Conservation (phyloP, 2,888 invertebrate species). For the Trilocha varians region DNA sequence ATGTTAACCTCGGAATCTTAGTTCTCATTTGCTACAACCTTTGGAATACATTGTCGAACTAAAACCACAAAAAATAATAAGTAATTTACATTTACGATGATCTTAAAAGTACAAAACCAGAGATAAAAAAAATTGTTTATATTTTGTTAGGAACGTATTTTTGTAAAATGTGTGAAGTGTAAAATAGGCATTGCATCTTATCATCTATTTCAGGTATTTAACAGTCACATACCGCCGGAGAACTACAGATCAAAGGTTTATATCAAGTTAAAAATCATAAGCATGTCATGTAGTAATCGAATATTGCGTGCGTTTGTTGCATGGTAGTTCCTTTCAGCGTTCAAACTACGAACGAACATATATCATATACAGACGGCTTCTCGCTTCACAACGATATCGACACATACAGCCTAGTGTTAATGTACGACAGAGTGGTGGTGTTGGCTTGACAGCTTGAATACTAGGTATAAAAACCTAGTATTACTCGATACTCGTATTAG, state of each 20-base stretch:
- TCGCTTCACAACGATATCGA: not conserved
- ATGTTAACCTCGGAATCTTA: no score
- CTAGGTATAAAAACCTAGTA: no score
- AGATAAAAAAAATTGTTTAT: no score
- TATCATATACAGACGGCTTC: not conserved
- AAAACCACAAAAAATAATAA: no score
- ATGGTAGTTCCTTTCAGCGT: slow-evolving; percentile 41
- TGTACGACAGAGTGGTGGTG: not conserved
- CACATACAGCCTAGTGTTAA: no score
- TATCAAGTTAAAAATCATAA: slow-evolving; percentile 72
- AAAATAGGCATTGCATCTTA: slow-evolving; percentile 61
- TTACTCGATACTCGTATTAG: not conserved
- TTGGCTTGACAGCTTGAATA: not conserved
- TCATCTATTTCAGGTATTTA: slow-evolving; percentile 88
- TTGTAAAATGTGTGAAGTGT: slow-evolving; percentile 27
- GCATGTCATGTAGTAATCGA: slow-evolving; percentile 60
- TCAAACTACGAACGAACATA: not conserved
- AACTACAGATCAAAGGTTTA: slow-evolving; percentile 93
- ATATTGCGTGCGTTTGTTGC: slow-evolving; percentile 38
- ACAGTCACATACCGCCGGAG: slow-evolving; percentile 95
- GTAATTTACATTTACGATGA: no score
- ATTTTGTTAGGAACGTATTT: no score
- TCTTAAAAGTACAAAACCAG: no score
- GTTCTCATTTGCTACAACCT: no score
- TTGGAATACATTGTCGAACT: no score